These are phyloP conservation scores for Nyctalus aviator DNA, from an alignment of 2,797 vertebrate genomes.

Conservation along the genomic window DNA sequence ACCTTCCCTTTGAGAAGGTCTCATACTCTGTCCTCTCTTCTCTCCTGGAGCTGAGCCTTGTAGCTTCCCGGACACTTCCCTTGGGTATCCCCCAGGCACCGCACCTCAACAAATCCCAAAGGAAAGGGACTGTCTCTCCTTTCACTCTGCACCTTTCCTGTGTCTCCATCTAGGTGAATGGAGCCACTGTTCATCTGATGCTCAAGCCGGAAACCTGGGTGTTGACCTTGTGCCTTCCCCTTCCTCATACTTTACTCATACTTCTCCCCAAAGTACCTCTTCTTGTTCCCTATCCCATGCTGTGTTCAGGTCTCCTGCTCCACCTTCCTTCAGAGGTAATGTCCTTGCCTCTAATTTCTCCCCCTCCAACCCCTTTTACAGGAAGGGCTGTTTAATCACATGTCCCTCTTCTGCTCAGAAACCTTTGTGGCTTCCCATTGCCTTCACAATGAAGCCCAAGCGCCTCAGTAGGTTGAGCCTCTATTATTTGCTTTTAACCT, in stretches of 20 bases:
- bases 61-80: not conserved
- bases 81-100: rapidly evolving
- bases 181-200: not conserved
- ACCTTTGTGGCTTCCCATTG: not conserved
- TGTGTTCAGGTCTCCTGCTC: too few relatives aligned
- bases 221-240: not conserved
- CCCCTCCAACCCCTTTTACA: rapidly evolving
- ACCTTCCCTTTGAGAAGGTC: not conserved
- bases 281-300: not conserved
- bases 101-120: not conserved
- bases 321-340: not conserved
- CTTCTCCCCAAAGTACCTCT: not conserved
- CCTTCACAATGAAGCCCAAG: not conserved
- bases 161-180: not conserved
- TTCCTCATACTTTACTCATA: not conserved
- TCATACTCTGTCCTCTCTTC: not conserved
- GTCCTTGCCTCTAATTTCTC: not conserved
- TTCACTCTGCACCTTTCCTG: not conserved
- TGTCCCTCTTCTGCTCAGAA: too few relatives aligned
- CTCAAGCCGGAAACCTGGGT: not conserved
- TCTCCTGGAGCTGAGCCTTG: not conserved
- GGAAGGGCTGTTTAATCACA: not conserved
- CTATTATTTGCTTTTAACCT: not conserved
- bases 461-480: rapidly evolving
- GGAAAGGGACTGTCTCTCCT: too few relatives aligned